A percentile compares a stretch with the other conserved stretches of the same genome.
phyloP scores from a whole-genome alignment of 35 echinoderm and acorn worm species.

The Ophioderma brevispina region DNA sequence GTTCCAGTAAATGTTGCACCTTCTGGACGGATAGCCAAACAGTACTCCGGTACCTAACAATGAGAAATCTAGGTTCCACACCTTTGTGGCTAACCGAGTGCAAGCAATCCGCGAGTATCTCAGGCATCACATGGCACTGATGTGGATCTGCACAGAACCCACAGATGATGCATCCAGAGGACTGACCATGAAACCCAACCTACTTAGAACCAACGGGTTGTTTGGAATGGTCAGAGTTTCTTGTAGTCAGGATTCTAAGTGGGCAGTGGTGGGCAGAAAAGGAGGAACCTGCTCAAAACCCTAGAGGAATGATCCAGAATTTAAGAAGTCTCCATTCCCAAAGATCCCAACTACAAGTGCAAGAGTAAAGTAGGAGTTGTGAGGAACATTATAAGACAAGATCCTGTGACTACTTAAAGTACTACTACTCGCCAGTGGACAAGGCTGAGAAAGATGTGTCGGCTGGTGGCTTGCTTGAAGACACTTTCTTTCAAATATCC shows the following conservation, averaged over 20 bases:
- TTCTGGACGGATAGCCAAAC: conserved; percentile 85
- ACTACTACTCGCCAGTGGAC: too few species aligned
- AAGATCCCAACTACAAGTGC: not conserved
- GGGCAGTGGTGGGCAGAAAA: not conserved
- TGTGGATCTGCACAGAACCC: conserved; percentile 24
- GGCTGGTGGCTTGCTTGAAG: too few species aligned
- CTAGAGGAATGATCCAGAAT: not conserved
- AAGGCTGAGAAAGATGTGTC: too few species aligned
- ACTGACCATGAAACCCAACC: not conserved
- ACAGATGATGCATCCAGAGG: too few species aligned
- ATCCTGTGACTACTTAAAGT: too few species aligned
- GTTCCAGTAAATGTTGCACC: not conserved
- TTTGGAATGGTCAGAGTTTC: not conserved
- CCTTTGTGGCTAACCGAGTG: conserved; percentile 59
- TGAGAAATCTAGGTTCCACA: conserved; percentile 30
- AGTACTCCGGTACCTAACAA: conserved; percentile 60
- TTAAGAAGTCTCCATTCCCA: not conserved
- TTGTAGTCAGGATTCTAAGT: not conserved
- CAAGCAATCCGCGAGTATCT: conserved; percentile 18
- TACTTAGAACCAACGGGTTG: not conserved
- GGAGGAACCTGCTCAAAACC: not conserved
- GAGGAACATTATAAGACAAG: too few species aligned
- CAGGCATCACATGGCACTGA: conserved; percentile 39
- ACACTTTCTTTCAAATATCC: too few species aligned
- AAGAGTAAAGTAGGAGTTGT: too few species aligned